Base-by-base conservation (phyloP, 2,797 vertebrate genomes). In the Eidolon dupreanum region DNA sequence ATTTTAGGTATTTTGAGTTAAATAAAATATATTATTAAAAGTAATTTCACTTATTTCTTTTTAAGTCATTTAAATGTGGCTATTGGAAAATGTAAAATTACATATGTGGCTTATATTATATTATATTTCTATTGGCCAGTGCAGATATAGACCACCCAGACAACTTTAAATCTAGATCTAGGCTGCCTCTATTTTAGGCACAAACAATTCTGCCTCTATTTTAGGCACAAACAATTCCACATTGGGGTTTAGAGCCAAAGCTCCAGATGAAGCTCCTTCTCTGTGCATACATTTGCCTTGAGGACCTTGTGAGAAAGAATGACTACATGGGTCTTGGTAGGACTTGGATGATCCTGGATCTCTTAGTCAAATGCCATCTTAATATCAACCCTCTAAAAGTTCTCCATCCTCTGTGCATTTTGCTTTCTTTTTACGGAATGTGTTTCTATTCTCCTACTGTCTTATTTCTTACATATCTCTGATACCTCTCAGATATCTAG, bases 21-120 rank as follows among this genome's bases (percentile, higher is more conserved):
- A 90, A 88, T 88, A 94, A 96, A 94, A 71, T 46, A 22, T 9
- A 15, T 24, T 68, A 33, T 43, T 91, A 46, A 88, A 86, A 82
- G 43, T 61, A 63, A 70, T 53, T 74, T 43, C 10, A 41, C 10
- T 55, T 43, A 1, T 74, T 65, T 73, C 7, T 90, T 89, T 74
- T 96, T 70, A 53, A 17, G 79, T 84, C 46, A 71, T 66, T 89
- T 77, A 73, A 93, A 68, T 33, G n/a, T 16, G 8, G 36, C 83
- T 77, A 22, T 33, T 33, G 79, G 65, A 73, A 91, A 94, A 68
- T 13, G 5, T 85, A 91, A 92, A 85, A 57, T 86, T 36, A 83
- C 8, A 1, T 51, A 12, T 3, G 6, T 66, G 55, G 24, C 17
- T 77, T 86, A 31, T 49, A 51, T 49, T 86, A 31, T 49, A 51